Conservation (phyloP, 1,140 invertebrate species). For the Ladona fulva region DNA sequence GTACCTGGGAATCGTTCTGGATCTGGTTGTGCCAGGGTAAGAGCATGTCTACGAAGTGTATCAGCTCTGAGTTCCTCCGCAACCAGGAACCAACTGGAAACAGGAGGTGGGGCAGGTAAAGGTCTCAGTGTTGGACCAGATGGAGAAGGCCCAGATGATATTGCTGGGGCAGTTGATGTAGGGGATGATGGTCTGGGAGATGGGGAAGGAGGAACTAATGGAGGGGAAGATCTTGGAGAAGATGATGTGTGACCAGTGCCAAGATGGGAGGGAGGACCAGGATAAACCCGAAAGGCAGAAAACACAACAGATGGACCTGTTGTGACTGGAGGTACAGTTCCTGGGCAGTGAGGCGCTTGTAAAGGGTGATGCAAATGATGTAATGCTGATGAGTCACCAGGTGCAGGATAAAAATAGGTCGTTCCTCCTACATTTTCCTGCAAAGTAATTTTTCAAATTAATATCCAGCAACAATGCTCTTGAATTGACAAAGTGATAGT, state of each 20-base stretch:
- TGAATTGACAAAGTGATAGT: too few species aligned
- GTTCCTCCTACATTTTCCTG: slow-evolving; percentile 89
- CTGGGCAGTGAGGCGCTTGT: slow-evolving; percentile 16
- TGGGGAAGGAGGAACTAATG: background rate
- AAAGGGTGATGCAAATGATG: background rate
- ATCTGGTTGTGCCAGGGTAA: slow-evolving; percentile 62
- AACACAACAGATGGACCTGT: slow-evolving; percentile 26
- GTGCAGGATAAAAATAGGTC: slow-evolving; percentile 76
- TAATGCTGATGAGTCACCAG: slow-evolving; percentile 27
- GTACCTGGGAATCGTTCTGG: slow-evolving; percentile 48
- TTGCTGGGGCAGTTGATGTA: slow-evolving; percentile 16
- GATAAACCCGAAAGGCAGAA: slow-evolving; percentile 49
- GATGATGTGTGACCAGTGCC: slow-evolving; percentile 29
- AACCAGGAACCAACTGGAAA: slow-evolving; percentile 52
- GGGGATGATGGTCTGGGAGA: background rate
- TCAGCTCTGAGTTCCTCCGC: slow-evolving; percentile 65
- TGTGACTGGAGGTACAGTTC: slow-evolving; percentile 21
- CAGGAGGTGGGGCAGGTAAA: slow-evolving; percentile 26
- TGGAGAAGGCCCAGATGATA: background rate
- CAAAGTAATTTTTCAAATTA: slow-evolving; percentile 15
- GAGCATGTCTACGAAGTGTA: slow-evolving; percentile 63
- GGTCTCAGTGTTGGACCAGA: slow-evolving; percentile 42
- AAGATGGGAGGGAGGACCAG: slow-evolving; percentile 55
- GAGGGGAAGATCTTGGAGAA: background rate
- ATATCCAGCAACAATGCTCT: too few species aligned